Evolutionary conservation across 2,888 invertebrate species (phyloP).

Genomic region (Cerastoderma edule): DNA sequence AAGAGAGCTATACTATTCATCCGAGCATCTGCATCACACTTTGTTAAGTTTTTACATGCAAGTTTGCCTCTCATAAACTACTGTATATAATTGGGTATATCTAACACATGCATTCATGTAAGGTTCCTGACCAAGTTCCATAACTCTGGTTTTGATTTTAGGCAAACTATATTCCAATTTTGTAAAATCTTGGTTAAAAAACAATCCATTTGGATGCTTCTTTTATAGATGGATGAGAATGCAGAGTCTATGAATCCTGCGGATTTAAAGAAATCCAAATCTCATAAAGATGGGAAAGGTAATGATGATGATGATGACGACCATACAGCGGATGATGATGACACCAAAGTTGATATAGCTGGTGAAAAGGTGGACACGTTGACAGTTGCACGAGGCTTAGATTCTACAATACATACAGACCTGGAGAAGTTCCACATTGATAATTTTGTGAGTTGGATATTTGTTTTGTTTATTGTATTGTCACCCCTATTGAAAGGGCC

Average conservation of each 20-base stretch:
- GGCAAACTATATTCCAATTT: no score
- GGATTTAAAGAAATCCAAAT: conserved; percentile 48
- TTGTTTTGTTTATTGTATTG: neutral
- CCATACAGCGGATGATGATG: conserved; percentile 55
- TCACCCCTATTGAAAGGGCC: no score
- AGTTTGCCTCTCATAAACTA: no score
- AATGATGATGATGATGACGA: conserved; percentile 49
- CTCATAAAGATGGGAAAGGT: conserved; percentile 80
- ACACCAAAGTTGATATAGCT: conserved; percentile 80
- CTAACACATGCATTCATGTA: no score
- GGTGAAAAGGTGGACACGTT: conserved; percentile 90
- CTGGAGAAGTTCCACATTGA: conserved; percentile 72
- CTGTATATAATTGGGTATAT: no score
- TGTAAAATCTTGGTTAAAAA: no score
- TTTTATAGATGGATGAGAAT: conserved; percentile 2
- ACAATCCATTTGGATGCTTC: no score
- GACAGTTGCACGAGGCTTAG: conserved; percentile 88
- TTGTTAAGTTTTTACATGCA: no score
- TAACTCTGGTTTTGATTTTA: no score
- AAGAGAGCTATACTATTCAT: no score
- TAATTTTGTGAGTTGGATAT: conserved; percentile 13
- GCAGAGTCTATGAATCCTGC: conserved; percentile 16
- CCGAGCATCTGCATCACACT: no score
- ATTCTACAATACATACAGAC: conserved; percentile 91
- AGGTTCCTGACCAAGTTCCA: no score